A percentile compares a stretch with the other conserved stretches of the same genome.
phyloP scores from a whole-genome alignment of 2,113 vertebrate species.

The Sylvia atricapilla region DNA sequence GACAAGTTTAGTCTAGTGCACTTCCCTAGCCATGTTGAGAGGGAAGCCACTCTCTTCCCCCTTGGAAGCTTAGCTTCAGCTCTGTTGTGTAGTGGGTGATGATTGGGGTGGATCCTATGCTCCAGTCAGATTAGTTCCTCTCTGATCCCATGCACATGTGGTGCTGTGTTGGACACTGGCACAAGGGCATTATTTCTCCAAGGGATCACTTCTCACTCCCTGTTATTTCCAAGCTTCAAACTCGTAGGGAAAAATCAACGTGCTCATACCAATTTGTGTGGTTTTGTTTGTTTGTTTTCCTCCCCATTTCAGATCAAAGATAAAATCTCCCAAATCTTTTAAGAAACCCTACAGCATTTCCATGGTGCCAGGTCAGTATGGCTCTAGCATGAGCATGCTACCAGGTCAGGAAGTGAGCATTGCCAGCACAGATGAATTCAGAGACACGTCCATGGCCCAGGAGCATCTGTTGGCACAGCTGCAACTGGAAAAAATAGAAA shows the following conservation, averaged over 20 bases:
- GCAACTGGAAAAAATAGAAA: slow-evolving; percentile 78
- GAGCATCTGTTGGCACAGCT: slow-evolving; percentile 76
- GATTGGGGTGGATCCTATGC: not conserved
- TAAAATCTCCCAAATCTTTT: slow-evolving; percentile 3
- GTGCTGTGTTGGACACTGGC: not conserved
- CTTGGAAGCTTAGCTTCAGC: not conserved
- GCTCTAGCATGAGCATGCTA: not conserved
- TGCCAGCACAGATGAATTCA: slow-evolving; percentile 44
- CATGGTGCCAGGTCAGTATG: not conserved
- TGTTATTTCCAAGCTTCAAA: not conserved
- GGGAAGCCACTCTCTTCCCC: not conserved
- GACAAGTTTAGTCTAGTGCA: not conserved
- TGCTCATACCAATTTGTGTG: not conserved
- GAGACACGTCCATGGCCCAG: slow-evolving; percentile 50
- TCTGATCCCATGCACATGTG: not conserved
- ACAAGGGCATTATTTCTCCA: not conserved
- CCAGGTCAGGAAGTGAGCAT: not conserved
- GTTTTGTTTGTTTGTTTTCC: not conserved
- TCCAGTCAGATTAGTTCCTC: not conserved
- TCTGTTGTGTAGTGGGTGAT: not conserved
- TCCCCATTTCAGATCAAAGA: not conserved
- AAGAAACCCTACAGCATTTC: not conserved
- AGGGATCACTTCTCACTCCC: not conserved
- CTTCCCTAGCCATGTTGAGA: not conserved
- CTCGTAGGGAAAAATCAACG: not conserved